Evolutionary conservation across 2,797 vertebrate species (phyloP).

Genomic region (Gila robusta): DNA sequence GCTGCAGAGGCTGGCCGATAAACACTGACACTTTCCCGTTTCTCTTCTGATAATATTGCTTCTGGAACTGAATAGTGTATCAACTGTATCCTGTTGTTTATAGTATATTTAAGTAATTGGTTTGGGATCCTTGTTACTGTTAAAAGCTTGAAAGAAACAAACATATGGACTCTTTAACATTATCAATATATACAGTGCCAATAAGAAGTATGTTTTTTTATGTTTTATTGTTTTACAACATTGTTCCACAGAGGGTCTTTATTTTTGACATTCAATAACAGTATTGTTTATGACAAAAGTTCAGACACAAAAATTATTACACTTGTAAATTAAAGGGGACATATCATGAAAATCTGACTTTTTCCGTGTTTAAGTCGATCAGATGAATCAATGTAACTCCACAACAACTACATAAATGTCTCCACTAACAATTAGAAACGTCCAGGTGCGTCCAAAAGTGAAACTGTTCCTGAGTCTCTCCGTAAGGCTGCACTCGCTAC

Average conservation of each 20-base stretch:
- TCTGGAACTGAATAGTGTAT: neutral
- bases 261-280: neutral
- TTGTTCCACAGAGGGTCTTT: neutral
- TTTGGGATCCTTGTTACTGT: neutral
- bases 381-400: too few relatives aligned
- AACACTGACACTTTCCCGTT: constrained; percentile 29
- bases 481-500: too few relatives aligned
- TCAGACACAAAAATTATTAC: neutral
- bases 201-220: neutral
- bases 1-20: constrained; percentile 62
- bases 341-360: too few relatives aligned
- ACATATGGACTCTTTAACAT: neutral
- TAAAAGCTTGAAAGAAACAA: neutral
- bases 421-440: too few relatives aligned
- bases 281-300: neutral
- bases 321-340: neutral
- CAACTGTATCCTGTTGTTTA: neutral
- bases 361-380: too few relatives aligned
- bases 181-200: neutral
- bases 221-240: neutral
- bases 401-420: too few relatives aligned
- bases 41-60: neutral
- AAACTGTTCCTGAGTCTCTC: too few relatives aligned
- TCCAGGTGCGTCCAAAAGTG: too few relatives aligned
- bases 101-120: neutral